A percentile compares a stretch with the other conserved stretches of the same genome.
phyloP scores from a whole-genome alignment of 2,797 vertebrate species.

The Sciaenops ocellatus region DNA sequence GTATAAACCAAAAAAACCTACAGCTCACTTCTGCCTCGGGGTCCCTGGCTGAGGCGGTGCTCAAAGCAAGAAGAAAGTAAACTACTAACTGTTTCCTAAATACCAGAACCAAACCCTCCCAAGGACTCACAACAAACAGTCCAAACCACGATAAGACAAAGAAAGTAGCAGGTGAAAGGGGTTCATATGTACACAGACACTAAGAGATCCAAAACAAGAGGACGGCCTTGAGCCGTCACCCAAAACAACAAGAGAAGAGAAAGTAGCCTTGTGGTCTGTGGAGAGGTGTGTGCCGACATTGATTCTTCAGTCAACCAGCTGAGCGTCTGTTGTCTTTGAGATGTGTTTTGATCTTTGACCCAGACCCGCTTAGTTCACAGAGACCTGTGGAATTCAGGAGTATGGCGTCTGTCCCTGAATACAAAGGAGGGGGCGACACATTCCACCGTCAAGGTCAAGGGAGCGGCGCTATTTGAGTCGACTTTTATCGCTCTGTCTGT shows the following conservation, averaged over 20 bases:
- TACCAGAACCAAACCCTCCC: not conserved
- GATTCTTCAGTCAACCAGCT: conserved; percentile 18
- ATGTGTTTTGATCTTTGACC: conserved; percentile 63
- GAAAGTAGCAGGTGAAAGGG: not conserved
- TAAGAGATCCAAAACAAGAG: not conserved
- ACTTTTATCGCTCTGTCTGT: conserved; percentile 29
- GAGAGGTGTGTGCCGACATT: too few species aligned
- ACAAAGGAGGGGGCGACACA: conserved; percentile 33
- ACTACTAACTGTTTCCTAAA: not conserved
- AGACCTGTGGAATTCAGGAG: conserved; percentile 16
- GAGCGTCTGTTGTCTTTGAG: conserved; percentile 17
- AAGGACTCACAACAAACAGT: not conserved
- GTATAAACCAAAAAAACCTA: too few species aligned
- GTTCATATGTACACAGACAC: not conserved
- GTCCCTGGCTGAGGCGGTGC: not conserved
- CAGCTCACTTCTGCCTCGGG: too few species aligned
- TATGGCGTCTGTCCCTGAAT: conserved; percentile 30
- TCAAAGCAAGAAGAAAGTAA: not conserved
- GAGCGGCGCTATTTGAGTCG: not conserved
- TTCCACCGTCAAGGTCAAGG: conserved; percentile 57
- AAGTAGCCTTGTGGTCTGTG: not conserved
- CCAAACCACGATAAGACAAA: not conserved
- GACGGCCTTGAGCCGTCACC: not conserved
- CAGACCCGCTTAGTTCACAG: conserved; percentile 38
- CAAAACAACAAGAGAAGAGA: not conserved